Percentiles rank a stretch among this genome's conserved stretches.
Conservation (phyloP, 1,140 invertebrate genomes). For the Drosophila pandora region DNA sequence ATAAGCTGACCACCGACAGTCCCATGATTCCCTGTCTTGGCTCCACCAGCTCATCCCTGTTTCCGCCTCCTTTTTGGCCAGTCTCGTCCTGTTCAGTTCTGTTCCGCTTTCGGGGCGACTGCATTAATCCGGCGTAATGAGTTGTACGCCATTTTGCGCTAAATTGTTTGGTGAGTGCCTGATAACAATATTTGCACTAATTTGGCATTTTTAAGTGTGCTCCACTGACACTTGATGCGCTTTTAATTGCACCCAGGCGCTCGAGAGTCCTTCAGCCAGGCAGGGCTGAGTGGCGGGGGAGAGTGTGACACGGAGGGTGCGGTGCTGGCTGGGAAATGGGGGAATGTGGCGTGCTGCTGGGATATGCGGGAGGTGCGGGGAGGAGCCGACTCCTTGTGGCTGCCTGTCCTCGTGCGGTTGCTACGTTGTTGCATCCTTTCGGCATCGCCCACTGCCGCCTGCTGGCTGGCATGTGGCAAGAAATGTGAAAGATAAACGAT, state of each 20-base stretch:
- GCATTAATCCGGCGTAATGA: constrained; percentile 82
- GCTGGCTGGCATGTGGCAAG: constrained; percentile 62
- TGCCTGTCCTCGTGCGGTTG: constrained; percentile 64
- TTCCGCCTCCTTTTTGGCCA: not conserved
- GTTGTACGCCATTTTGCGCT: constrained; percentile 83
- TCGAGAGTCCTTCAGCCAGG: constrained; percentile 65
- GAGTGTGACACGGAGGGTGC: constrained; percentile 15
- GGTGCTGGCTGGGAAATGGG: not conserved
- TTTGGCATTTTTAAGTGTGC: constrained; percentile 84
- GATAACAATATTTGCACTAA: constrained; percentile 84
- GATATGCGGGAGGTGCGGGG: not conserved
- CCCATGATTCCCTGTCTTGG: no score
- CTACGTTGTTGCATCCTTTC: constrained; percentile 60
- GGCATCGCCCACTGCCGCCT: constrained; percentile 1
- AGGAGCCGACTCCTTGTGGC: constrained; percentile 30
- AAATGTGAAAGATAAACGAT: constrained; percentile 80
- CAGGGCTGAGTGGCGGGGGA: constrained; percentile 13
- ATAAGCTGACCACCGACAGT: constrained; percentile 27
- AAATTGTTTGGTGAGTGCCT: constrained; percentile 83
- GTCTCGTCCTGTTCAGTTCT: constrained; percentile 3
- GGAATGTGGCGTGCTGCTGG: not conserved
- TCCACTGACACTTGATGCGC: constrained; percentile 83
- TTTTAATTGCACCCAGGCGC: constrained; percentile 83
- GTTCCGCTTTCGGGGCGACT: constrained; percentile 31
- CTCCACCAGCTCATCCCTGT: not conserved